Conservation (phyloP, 2,113 vertebrate genomes). For the Scopus umbretta region DNA sequence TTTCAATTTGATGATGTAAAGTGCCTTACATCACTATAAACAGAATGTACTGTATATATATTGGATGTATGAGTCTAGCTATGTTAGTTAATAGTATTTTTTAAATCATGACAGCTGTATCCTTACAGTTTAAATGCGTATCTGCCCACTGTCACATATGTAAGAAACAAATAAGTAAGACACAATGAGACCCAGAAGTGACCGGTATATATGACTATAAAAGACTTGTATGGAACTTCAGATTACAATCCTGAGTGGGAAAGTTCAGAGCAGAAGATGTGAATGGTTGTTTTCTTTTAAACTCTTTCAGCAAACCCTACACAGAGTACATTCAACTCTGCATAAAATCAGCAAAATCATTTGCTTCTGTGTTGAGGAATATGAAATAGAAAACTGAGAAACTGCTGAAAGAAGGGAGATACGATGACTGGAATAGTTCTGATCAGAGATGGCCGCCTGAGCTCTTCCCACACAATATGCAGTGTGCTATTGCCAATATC, state of each 20-base stretch:
- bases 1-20: neutral
- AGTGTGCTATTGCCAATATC: neutral
- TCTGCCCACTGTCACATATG: neutral
- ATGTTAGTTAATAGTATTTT: neutral
- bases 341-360: neutral
- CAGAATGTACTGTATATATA: neutral
- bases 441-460: neutral
- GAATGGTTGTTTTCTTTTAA: neutral
- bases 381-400: neutral
- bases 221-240: neutral
- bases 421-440: neutral
- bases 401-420: neutral
- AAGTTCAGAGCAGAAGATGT: neutral
- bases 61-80: neutral
- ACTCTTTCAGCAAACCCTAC: neutral
- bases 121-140: neutral
- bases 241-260: neutral
- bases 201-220: neutral
- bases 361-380: neutral
- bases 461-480: neutral
- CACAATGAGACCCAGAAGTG: neutral
- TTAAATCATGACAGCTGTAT: neutral
- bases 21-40: neutral
- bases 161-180: neutral
- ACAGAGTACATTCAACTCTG: neutral